Evolutionary conservation across 1,140 invertebrate species (phyloP).

Genomic region (Ooceraea biroi): DNA sequence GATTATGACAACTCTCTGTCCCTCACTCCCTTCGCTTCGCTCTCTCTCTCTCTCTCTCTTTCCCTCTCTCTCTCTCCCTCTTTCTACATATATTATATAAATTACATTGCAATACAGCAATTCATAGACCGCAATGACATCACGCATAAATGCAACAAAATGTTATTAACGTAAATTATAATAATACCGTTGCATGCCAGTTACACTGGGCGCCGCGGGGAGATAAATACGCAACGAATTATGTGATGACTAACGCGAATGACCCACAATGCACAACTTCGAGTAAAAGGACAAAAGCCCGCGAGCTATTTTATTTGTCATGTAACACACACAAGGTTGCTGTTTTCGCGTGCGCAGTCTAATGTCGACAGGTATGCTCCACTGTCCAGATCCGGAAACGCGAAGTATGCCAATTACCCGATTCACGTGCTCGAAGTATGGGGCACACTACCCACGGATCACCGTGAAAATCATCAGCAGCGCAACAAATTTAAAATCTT

Average conservation of each 20-base stretch:
- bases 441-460: not conserved
- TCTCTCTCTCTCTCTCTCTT: not conserved
- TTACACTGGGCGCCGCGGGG: not conserved
- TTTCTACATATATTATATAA: not conserved
- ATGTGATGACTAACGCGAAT: not conserved
- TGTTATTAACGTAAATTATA: conserved; percentile 18
- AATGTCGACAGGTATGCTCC: conserved; percentile 3
- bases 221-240: conserved; percentile 6
- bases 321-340: not conserved
- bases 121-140: not conserved
- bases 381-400: conserved; percentile 1
- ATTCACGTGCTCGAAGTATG: not conserved
- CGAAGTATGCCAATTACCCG: conserved; percentile 40
- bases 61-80: no score
- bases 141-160: not conserved
- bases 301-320: conserved; percentile 39
- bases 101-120: not conserved
- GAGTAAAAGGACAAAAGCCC: not conserved
- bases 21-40: not conserved
- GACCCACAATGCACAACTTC: not conserved
- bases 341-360: conserved; percentile 5
- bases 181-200: not conserved
- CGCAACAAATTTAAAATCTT: conserved; percentile 24
- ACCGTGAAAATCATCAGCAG: not conserved
- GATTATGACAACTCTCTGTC: not conserved